These are phyloP conservation scores for Sminthurides bifidus DNA, from an alignment of 1,140 invertebrate genomes.

Conservation along the genomic window DNA sequence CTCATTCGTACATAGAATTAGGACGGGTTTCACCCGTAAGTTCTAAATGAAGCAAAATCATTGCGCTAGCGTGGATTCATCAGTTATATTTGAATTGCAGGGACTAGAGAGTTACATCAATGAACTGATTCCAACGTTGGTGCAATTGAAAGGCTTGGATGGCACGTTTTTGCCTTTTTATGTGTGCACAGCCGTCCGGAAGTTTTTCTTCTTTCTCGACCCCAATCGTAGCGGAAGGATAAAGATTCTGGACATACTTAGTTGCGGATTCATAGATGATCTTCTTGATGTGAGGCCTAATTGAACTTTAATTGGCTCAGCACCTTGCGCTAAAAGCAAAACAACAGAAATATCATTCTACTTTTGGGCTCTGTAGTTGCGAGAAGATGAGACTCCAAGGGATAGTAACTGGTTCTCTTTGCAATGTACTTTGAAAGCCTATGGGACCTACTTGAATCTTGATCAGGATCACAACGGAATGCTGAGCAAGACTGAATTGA, in stretches of 20 bases:
- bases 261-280: slow-evolving; percentile 84
- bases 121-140: slow-evolving; percentile 80
- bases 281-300: slow-evolving; percentile 56
- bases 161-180: slow-evolving; percentile 93
- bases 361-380: slow-evolving; percentile 42
- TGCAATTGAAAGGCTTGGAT: slow-evolving; percentile 76
- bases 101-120: slow-evolving; percentile 91
- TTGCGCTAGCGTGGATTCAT: too few relatives aligned
- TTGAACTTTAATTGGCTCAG: background rate
- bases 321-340: background rate
- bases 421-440: slow-evolving; percentile 73
- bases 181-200: slow-evolving; percentile 85
- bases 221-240: slow-evolving; percentile 74
- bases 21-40: too few relatives aligned
- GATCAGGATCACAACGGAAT: slow-evolving; percentile 93
- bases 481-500: slow-evolving; percentile 76
- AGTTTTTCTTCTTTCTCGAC: slow-evolving; percentile 93
- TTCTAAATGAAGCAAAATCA: too few relatives aligned
- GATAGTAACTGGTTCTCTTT: slow-evolving; percentile 93
- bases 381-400: slow-evolving; percentile 71
- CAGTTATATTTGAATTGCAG: slow-evolving; percentile 47
- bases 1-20: background rate
- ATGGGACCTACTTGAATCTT: slow-evolving; percentile 84
- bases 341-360: slow-evolving; percentile 5
- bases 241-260: slow-evolving; percentile 78